These are phyloP conservation scores for Physella acuta DNA, from an alignment of 1,140 invertebrate species.

Conservation along the genomic window DNA sequence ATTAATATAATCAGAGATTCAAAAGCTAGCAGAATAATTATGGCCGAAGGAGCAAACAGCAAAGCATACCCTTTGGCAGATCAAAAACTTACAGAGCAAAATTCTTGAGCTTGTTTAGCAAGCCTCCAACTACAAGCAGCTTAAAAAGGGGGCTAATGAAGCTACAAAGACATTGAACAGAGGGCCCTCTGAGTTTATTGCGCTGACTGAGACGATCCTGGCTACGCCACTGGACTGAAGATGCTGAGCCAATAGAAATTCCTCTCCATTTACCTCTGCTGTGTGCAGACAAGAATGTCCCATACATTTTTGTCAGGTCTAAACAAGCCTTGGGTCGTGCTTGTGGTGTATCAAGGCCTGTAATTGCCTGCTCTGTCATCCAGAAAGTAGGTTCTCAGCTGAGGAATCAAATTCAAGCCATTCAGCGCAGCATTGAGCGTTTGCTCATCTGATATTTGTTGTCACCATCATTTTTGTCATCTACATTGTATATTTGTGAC, in stretches of 20 bases:
- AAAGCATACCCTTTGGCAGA: constrained; percentile 98
- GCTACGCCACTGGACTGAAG: too few relatives aligned
- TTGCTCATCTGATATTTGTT: constrained; percentile 75
- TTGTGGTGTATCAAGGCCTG: constrained; percentile 94
- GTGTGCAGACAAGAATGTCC: constrained; percentile 99
- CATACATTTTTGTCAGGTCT: constrained; percentile 96
- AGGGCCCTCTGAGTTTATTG: constrained; percentile 91
- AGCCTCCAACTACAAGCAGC: constrained; percentile 93
- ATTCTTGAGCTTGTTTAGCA: constrained; percentile 95
- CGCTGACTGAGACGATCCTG: too few relatives aligned
- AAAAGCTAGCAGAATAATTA: too few relatives aligned
- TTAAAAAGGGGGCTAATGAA: constrained; percentile 97
- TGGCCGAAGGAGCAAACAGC: constrained; percentile 78
- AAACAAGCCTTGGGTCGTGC: constrained; percentile 96
- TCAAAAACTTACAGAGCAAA: constrained; percentile 82
- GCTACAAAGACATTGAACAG: constrained; percentile 95
- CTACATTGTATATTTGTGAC: too few relatives aligned
- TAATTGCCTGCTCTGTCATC: constrained; percentile 93
- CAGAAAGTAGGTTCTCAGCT: constrained; percentile 96
- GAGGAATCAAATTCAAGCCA: constrained; percentile 89
- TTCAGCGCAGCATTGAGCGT: constrained; percentile 93
- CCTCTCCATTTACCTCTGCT: constrained; percentile 93
- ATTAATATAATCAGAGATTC: too few relatives aligned
- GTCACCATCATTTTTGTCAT: too few relatives aligned
- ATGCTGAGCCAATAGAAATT: constrained; percentile 96